Percentiles rank a stretch among this genome's conserved stretches.
Evolutionary conservation across 2,888 invertebrate species (phyloP).

Genomic region (Nymphalis urticae): DNA sequence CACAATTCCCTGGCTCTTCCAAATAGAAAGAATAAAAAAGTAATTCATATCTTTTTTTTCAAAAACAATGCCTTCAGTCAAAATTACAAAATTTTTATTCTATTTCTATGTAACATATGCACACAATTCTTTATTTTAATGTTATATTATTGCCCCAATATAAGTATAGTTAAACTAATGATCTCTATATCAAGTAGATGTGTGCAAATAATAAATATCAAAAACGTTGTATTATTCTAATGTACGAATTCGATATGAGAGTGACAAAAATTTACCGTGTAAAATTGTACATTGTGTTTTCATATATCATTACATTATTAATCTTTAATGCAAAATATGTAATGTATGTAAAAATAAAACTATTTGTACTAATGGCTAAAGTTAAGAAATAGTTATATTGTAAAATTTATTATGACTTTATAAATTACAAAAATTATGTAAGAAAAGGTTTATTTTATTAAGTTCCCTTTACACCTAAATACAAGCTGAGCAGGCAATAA

Average conservation of each 20-base stretch:
- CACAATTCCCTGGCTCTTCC: too few relatives aligned
- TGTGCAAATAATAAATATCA: too few relatives aligned
- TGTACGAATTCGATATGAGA: too few relatives aligned
- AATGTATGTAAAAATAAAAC: conserved; percentile 13
- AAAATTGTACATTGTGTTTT: too few relatives aligned
- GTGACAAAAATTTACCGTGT: too few relatives aligned
- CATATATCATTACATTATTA: too few relatives aligned
- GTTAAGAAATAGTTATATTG: conserved; percentile 42
- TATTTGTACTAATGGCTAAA: conserved; percentile 8
- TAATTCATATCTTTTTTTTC: too few relatives aligned
- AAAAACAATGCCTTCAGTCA: too few relatives aligned
- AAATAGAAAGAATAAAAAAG: too few relatives aligned
- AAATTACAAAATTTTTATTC: background rate
- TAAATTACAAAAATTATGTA: conserved; percentile 53
- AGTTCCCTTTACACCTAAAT: background rate
- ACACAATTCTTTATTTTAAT: background rate
- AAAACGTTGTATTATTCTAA: too few relatives aligned
- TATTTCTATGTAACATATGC: background rate
- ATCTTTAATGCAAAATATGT: background rate
- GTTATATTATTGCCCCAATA: background rate
- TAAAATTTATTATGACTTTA: conserved; percentile 62
- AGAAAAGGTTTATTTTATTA: conserved; percentile 33
- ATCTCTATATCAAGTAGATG: background rate
- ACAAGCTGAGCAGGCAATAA: too few relatives aligned
- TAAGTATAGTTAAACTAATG: background rate